These are phyloP conservation scores for Hirtodrosophila confusa DNA, from an alignment of 2,888 invertebrate genomes.

Conservation along the genomic window DNA sequence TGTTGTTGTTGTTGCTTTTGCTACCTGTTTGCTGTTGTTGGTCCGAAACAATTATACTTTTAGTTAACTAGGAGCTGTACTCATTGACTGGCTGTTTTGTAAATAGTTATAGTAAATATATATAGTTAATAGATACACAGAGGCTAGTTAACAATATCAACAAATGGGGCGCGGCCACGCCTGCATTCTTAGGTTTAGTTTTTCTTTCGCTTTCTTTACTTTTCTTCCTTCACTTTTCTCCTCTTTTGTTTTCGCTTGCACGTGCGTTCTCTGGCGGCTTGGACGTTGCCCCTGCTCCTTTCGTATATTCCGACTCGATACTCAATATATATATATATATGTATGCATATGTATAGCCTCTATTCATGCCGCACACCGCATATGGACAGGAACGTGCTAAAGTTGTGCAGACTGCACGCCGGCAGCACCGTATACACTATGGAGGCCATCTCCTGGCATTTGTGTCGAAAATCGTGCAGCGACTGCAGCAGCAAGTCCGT, in stretches of 20 bases:
- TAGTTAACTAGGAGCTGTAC: slow-evolving; percentile 17
- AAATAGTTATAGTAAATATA: slow-evolving; percentile 58
- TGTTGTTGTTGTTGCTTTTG: neutral
- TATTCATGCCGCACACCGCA: slow-evolving; percentile 91
- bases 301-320: neutral
- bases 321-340: no score
- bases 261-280: slow-evolving; percentile 4
- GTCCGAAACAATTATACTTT: slow-evolving; percentile 45
- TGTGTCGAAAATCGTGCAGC: slow-evolving; percentile 84
- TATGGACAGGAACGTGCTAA: slow-evolving; percentile 92
- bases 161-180: slow-evolving; percentile 53
- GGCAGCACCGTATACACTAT: slow-evolving; percentile 91
- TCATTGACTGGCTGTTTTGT: slow-evolving; percentile 45
- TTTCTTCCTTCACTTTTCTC: no score
- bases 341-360: slow-evolving; percentile 1
- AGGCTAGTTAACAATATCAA: slow-evolving; percentile 73
- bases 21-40: slow-evolving; percentile 34
- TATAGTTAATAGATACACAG: slow-evolving; percentile 54
- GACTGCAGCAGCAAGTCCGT: slow-evolving; percentile 83
- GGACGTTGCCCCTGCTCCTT: slow-evolving; percentile 18
- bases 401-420: slow-evolving; percentile 91
- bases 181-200: slow-evolving; percentile 42
- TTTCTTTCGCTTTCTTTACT: neutral
- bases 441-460: slow-evolving; percentile 85
- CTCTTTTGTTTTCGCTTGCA: neutral